A percentile compares a stretch with the other conserved stretches of the same genome.
Conservation (phyloP, 1,140 invertebrate genomes). For the Zaprionus camerounensis region DNA sequence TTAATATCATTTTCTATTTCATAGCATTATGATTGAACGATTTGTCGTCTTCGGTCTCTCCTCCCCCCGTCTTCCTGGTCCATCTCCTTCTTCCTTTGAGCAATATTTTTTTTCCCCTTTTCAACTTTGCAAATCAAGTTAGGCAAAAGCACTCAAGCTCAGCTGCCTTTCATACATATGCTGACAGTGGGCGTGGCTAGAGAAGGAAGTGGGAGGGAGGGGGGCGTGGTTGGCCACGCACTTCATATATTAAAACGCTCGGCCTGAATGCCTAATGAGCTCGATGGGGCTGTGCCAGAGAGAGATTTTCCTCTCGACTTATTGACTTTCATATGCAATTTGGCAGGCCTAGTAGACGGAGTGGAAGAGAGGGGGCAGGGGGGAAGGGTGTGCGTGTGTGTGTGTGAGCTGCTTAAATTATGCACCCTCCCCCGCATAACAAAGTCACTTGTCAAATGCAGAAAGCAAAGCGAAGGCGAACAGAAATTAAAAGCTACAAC, state of each 20-base stretch:
- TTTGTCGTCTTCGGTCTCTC: not conserved
- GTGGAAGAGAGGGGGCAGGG: not conserved
- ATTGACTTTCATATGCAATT: constrained; percentile 81
- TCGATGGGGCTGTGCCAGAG: constrained; percentile 24
- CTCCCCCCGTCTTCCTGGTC: not conserved
- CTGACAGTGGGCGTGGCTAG: constrained; percentile 30
- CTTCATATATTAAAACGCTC: constrained; percentile 58
- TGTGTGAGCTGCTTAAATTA: constrained; percentile 61
- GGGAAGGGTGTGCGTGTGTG: constrained; percentile 17
- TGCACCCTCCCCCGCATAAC: constrained; percentile 39
- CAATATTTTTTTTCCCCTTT: not conserved
- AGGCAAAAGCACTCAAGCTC: constrained; percentile 1
- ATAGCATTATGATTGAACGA: constrained; percentile 4
- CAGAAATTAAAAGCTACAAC: constrained; percentile 65
- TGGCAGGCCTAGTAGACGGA: constrained; percentile 45
- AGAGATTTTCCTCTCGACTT: constrained; percentile 58
- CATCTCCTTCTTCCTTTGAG: not conserved
- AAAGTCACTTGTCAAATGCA: constrained; percentile 67
- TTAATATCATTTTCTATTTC: constrained; percentile 4
- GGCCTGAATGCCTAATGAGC: constrained; percentile 71
- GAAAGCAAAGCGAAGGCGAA: constrained; percentile 46
- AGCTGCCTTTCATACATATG: constrained; percentile 16
- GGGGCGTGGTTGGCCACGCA: constrained; percentile 28
- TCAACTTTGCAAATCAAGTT: constrained; percentile 6
- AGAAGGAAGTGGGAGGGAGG: not conserved